Percentiles rank a stretch among this genome's conserved stretches.
Evolutionary conservation across 1,140 invertebrate species (phyloP).

Genomic region (Philotrypesis tridentata): DNA sequence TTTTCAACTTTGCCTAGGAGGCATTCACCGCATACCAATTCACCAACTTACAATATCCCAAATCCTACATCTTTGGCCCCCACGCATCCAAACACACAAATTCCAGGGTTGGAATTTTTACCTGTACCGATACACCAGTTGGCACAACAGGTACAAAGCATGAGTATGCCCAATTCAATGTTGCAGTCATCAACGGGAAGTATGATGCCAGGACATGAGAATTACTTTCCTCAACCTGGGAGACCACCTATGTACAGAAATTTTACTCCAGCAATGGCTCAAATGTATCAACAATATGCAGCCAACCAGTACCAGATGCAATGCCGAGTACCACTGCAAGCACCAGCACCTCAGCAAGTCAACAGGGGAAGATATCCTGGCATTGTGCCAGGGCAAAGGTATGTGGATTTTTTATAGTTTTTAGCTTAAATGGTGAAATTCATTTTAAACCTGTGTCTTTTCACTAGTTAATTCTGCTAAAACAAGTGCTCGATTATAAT

Average conservation of each 20-base stretch:
- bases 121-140: constrained; percentile 73
- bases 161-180: constrained; percentile 70
- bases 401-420: background rate
- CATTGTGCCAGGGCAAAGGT: constrained; percentile 66
- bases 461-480: too few relatives aligned
- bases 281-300: constrained; percentile 64
- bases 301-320: constrained; percentile 64
- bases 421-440: too few relatives aligned
- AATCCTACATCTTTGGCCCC: constrained; percentile 62
- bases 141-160: constrained; percentile 73
- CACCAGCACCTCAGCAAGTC: constrained; percentile 71
- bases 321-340: constrained; percentile 68
- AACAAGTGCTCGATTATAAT: too few relatives aligned
- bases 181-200: constrained; percentile 66
- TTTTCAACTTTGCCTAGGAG: constrained; percentile 47
- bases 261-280: constrained; percentile 62
- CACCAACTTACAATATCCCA: constrained; percentile 59
- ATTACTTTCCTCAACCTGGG: constrained; percentile 64
- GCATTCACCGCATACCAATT: constrained; percentile 63
- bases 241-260: constrained; percentile 67
- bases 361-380: constrained; percentile 68
- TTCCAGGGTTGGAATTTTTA: constrained; percentile 63
- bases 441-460: too few relatives aligned
- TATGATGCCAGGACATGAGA: constrained; percentile 66
- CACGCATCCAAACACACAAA: constrained; percentile 53